Percentiles rank a stretch among this genome's conserved stretches.
These are phyloP conservation scores for Indri indri DNA, from an alignment of 2,113 vertebrate species.

Conservation along the genomic window DNA sequence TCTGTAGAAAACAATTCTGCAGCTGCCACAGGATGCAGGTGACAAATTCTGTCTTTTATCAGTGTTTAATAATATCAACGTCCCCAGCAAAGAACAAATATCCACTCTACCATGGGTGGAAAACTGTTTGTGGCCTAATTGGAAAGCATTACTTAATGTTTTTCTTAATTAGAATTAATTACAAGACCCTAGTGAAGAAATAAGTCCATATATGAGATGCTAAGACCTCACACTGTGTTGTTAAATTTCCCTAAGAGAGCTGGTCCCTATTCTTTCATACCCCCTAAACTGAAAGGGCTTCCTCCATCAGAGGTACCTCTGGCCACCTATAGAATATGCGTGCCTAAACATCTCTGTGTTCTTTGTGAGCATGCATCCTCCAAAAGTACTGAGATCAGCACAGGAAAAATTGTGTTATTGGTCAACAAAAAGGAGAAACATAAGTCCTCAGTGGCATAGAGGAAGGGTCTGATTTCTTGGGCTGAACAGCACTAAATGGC, in stretches of 20 bases:
- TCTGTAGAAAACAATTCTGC: conserved; percentile 30
- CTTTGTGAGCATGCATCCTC: not conserved
- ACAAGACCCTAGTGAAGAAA: conserved; percentile 61
- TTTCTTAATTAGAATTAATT: conserved; percentile 76
- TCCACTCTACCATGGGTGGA: conserved; percentile 50
- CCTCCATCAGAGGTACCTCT: not conserved
- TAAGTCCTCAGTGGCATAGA: not conserved
- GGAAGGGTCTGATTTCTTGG: not conserved
- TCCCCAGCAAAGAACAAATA: conserved; percentile 54
- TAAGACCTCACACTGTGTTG: conserved; percentile 54
- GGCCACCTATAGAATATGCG: not conserved
- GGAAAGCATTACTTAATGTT: conserved; percentile 75
- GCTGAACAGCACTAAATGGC: not conserved
- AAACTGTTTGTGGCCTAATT: conserved; percentile 68
- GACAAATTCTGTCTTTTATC: conserved; percentile 45
- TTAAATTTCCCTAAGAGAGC: conserved; percentile 50
- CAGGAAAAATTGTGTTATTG: not conserved
- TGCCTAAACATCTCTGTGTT: not conserved
- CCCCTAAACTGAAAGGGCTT: not conserved
- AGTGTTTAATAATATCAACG: conserved; percentile 75
- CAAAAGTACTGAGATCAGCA: not conserved
- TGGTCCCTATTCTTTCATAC: not conserved
- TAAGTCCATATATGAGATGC: conserved; percentile 57
- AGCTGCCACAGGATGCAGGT: conserved; percentile 31
- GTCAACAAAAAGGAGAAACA: not conserved